Evolutionary conservation across 2,113 vertebrate genomes (phyloP), one percentile per base, ranked within the genome.

Genomic region (Mobula birostris): DNA sequence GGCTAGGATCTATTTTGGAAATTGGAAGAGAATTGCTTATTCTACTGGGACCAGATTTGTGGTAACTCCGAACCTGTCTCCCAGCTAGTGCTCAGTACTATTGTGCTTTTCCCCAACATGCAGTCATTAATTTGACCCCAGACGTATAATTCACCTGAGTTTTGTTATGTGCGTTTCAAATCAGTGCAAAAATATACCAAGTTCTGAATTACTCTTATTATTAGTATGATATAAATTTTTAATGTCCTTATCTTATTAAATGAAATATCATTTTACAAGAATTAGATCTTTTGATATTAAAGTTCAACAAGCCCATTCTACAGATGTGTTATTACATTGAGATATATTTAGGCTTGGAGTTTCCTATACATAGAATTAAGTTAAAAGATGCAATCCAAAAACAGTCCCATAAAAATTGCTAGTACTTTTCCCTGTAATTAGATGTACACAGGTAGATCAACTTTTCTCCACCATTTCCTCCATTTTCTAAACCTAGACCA

Each of bases 11-110:
- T 74, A 36, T 63, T 76, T 76, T 74, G 70, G 91, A 48, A 76
- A 76, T 56, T 93, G 70, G 91, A 93, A 93, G 36, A 74, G 91
- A 93, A 74, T 40, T 24, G 24, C 5, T 74, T 40, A 74, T 76
- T 93, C 91, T 93, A 56, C 36, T 74, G 91, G 91, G 91, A 93
- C 91, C 91, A 93, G 32, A 93, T 27, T 74, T 93, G 91, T 29
- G 66, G 91, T 48, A 76, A 56, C 91, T 27, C 40, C 36, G 74
- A 70, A 74, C 91, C 70, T 76, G 40, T 74, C 56, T 24, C 19
- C 91, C 91, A 93, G 91, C 91, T 93, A 70, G 91, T 93, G 70
- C 70, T 93, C 70, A 72, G 14, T 72, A 68, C 32, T 15, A 76
- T 93, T 93, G 21, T 9, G 74, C 29, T 74, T 74, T 14, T 9